Evolutionary conservation across 2,797 vertebrate genomes (phyloP).

Genomic region (Meriones psammophilus): DNA sequence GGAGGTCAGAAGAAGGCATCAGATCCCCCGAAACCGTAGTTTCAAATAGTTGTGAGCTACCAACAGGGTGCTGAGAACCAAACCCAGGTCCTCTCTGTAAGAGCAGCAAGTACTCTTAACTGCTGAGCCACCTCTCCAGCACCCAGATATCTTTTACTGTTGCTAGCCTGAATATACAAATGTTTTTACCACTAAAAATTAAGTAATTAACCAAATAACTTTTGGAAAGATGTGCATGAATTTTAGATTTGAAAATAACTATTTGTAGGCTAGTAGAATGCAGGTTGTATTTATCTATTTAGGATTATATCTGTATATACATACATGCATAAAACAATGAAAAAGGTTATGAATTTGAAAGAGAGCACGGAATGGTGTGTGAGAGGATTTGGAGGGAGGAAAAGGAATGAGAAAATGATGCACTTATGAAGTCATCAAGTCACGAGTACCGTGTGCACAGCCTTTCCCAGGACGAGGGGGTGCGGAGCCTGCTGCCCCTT

Average conservation of each 20-base stretch:
- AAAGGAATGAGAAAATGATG: background rate
- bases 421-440: background rate
- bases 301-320: background rate
- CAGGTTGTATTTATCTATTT: background rate
- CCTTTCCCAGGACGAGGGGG: background rate
- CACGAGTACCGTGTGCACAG: background rate
- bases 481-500: background rate
- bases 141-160: slow-evolving; percentile 20
- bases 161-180: slow-evolving; percentile 52
- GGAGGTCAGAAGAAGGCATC: background rate
- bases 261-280: slow-evolving; percentile 17
- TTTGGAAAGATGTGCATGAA: slow-evolving; percentile 60
- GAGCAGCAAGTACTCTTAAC: background rate
- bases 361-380: background rate
- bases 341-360: background rate
- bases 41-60: background rate
- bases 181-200: slow-evolving; percentile 54
- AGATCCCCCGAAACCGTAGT: background rate
- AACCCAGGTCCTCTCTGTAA: background rate
- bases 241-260: slow-evolving; percentile 48
- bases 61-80: background rate
- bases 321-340: background rate
- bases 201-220: slow-evolving; percentile 55
- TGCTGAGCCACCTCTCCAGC: background rate
- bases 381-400: background rate